These are phyloP conservation scores for Scolanthus callimorphus DNA, from an alignment of 92 coral and sea anemone genomes.

Conservation along the genomic window DNA sequence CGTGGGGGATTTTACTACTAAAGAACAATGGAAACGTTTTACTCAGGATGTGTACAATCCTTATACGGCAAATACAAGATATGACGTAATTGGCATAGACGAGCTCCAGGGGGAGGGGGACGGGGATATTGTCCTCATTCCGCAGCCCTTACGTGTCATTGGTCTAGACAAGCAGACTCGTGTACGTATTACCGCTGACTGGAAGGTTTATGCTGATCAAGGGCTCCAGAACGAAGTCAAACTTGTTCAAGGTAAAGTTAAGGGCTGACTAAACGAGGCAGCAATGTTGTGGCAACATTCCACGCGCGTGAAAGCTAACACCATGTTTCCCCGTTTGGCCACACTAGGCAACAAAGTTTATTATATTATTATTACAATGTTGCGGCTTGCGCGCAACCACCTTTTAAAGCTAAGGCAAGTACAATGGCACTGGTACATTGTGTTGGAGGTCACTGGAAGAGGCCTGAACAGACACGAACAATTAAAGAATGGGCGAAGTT, in stretches of 20 bases:
- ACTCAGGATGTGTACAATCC: constrained; percentile 52
- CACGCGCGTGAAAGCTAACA: too few species aligned
- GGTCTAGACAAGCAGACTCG: constrained; percentile 11
- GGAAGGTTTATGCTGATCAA: constrained; percentile 37
- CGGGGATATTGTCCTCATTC: constrained; percentile 5
- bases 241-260: constrained; percentile 25
- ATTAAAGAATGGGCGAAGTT: too few species aligned
- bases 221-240: constrained; percentile 34
- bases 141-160: constrained; percentile 13
- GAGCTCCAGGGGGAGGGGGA: constrained; percentile 17
- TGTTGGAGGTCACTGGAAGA: too few species aligned
- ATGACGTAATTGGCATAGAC: constrained; percentile 11
- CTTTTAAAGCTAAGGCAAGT: too few species aligned
- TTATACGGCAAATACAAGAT: constrained; percentile 55
- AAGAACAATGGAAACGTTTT: constrained; percentile 76
- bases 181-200: constrained; percentile 11
- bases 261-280: too few species aligned
- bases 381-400: too few species aligned
- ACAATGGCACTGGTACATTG: too few species aligned
- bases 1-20: constrained; percentile 66
- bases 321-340: too few species aligned
- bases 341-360: too few species aligned
- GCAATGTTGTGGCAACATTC: too few species aligned
- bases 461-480: too few species aligned
- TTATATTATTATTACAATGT: too few species aligned